phyloP scores from a whole-genome alignment of 2,888 invertebrate species.

The Mycogona germanica region DNA sequence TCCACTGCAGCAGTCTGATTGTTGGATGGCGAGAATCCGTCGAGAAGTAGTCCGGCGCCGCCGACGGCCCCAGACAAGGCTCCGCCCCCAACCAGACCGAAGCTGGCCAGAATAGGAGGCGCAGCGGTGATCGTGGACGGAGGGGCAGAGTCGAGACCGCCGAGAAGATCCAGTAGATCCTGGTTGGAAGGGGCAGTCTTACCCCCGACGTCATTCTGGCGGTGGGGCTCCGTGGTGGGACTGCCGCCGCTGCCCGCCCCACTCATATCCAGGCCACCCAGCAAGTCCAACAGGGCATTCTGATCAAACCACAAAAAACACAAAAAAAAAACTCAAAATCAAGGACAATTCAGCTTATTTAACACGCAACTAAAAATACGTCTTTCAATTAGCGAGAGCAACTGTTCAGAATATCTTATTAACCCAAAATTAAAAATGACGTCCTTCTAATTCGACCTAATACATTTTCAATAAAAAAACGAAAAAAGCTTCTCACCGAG shows the following conservation, averaged over 20 bases:
- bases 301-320: constrained; percentile 37
- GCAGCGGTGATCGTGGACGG: background rate
- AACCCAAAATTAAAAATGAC: background rate
- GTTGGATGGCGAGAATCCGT: constrained; percentile 9
- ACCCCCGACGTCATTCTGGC: constrained; percentile 21
- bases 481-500: background rate
- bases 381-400: no score
- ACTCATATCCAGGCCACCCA: constrained; percentile 33
- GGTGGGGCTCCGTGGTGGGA: constrained; percentile 24
- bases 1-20: background rate
- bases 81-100: no score
- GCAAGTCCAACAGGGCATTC: constrained; percentile 75
- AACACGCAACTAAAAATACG: no score
- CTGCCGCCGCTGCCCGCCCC: constrained; percentile 24
- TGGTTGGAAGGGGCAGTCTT: constrained; percentile 43
- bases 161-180: constrained; percentile 79
- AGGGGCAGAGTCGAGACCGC: constrained; percentile 26
- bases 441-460: background rate
- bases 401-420: background rate
- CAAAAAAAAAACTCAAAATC: constrained; percentile 6
- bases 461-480: background rate
- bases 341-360: no score
- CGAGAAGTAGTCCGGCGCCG: constrained; percentile 8
- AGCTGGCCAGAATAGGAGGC: background rate
- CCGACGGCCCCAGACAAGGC: no score